Conservation (phyloP, 2,888 invertebrate genomes). For the Phalera bucephala region DNA sequence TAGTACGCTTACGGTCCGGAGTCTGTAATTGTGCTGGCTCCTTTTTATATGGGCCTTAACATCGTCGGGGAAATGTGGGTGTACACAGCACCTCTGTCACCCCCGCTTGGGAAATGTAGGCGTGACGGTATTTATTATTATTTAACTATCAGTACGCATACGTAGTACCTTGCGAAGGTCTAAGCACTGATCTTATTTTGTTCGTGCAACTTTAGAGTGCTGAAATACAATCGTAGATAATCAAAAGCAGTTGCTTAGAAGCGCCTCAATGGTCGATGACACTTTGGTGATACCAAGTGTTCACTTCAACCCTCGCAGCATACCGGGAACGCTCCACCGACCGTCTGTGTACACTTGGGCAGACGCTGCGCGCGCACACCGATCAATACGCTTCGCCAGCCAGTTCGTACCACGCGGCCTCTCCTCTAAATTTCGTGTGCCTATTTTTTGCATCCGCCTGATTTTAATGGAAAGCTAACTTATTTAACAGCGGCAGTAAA, state of each 20-base stretch:
- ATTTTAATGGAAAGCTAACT: constrained; percentile 49
- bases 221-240: not conserved
- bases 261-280: constrained; percentile 56
- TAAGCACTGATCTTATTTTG: too few relatives aligned
- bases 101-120: too few relatives aligned
- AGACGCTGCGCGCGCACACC: constrained; percentile 77
- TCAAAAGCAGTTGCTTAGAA: constrained; percentile 7
- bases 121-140: too few relatives aligned
- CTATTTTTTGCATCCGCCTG: constrained; percentile 60
- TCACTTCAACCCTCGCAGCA: constrained; percentile 66
- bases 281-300: constrained; percentile 64
- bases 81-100: too few relatives aligned
- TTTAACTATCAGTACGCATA: too few relatives aligned
- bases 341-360: constrained; percentile 73
- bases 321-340: constrained; percentile 64
- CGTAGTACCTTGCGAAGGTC: too few relatives aligned
- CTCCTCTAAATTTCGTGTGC: constrained; percentile 65
- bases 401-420: constrained; percentile 69
- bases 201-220: too few relatives aligned
- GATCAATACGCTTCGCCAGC: constrained; percentile 75
- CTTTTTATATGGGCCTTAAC: too few relatives aligned
- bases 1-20: too few relatives aligned
- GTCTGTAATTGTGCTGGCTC: too few relatives aligned
- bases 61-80: too few relatives aligned
- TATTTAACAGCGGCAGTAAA: constrained; percentile 34